Evolutionary conservation across 2,797 vertebrate species (phyloP).

Genomic region (Fistularia commersonii): DNA sequence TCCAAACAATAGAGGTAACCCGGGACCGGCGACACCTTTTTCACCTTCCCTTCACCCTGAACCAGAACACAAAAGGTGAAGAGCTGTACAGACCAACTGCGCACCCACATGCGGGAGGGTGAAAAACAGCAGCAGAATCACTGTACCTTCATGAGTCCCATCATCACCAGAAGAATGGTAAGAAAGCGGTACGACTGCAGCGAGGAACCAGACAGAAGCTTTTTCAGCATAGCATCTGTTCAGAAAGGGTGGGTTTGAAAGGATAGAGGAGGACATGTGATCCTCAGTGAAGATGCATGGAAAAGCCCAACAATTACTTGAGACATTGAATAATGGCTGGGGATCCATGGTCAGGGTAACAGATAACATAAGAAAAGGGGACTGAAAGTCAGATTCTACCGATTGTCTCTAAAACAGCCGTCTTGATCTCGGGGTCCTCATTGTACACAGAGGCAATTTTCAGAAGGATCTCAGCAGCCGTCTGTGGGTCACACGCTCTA

Average conservation of each 20-base stretch:
- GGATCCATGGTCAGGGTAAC: too few species aligned
- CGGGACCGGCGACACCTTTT: constrained; percentile 76
- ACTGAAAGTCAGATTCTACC: constrained; percentile 38
- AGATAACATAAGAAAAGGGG: too few species aligned
- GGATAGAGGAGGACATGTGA: too few species aligned
- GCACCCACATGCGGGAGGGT: background rate
- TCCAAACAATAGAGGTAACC: constrained; percentile 88
- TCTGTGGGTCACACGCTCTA: constrained; percentile 80
- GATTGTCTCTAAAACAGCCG: constrained; percentile 61
- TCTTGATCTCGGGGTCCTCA: constrained; percentile 79
- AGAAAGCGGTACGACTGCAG: constrained; percentile 84
- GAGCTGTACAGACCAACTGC: background rate
- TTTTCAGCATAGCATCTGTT: constrained; percentile 84
- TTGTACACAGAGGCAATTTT: constrained; percentile 87
- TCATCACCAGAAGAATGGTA: constrained; percentile 83
- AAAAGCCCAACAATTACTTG: too few species aligned
- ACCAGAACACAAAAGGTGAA: constrained; percentile 1
- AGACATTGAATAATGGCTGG: too few species aligned
- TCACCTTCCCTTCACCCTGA: constrained; percentile 89
- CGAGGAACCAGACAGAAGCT: constrained; percentile 78
- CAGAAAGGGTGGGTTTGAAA: background rate
- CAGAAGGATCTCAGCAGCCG: constrained; percentile 82
- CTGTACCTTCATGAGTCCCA: constrained; percentile 91
- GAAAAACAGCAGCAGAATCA: too few species aligned
- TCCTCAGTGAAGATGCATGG: too few species aligned